Conservation (phyloP, 2,113 vertebrate genomes). For the Corapipo altera region DNA sequence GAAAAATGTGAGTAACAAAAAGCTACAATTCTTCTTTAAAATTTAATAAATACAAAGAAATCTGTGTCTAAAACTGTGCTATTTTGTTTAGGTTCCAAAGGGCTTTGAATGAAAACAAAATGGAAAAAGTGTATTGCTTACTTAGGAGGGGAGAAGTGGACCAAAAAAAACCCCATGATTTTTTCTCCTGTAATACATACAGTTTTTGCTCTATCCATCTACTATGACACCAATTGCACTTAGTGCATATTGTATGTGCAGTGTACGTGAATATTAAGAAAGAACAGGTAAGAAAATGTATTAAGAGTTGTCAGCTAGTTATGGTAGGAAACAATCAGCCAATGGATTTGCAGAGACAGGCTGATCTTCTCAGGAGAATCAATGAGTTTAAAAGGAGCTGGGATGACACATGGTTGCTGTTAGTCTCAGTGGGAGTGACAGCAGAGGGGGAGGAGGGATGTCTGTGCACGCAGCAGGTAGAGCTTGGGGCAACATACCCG, state of each 20-base stretch:
- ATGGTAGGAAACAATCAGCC: background rate
- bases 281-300: background rate
- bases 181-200: background rate
- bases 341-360: slow-evolving; percentile 46
- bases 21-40: slow-evolving; percentile 3
- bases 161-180: accelerated
- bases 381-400: background rate
- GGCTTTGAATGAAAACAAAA: background rate
- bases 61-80: background rate
- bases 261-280: background rate
- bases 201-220: background rate
- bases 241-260: background rate
- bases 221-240: background rate
- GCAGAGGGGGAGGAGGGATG: background rate
- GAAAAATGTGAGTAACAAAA: slow-evolving; percentile 30
- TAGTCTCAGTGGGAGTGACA: slow-evolving; percentile 46
- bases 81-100: background rate
- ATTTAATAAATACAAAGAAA: slow-evolving; percentile 26
- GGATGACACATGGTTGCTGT: slow-evolving; percentile 16
- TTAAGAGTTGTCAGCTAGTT: slow-evolving; percentile 8
- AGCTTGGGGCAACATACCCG: background rate
- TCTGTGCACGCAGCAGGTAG: background rate
- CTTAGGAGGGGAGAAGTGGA: background rate
- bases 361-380: background rate
- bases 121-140: background rate